These are phyloP conservation scores for Synanceia verrucosa DNA, from an alignment of 2,797 vertebrate species.

Conservation along the genomic window DNA sequence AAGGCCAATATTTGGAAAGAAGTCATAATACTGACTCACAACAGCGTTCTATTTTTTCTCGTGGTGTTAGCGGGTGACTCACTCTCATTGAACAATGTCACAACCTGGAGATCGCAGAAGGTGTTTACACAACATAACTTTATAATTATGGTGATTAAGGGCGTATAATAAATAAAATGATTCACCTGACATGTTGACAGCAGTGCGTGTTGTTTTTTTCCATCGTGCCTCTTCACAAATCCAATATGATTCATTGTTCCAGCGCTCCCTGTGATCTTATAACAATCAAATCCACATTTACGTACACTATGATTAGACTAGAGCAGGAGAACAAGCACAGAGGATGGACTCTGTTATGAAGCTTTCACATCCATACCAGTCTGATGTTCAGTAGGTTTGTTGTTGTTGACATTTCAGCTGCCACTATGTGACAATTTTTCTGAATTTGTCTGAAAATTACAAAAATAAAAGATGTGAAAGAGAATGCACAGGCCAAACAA, in stretches of 20 bases:
- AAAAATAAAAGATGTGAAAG: neutral
- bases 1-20: neutral
- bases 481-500: neutral
- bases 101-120: conserved; percentile 26
- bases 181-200: conserved; percentile 51
- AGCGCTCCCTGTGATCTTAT: conserved; percentile 25
- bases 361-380: conserved; percentile 23
- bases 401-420: neutral
- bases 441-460: neutral
- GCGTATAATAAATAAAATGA: conserved; percentile 42
- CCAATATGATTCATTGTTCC: conserved; percentile 47
- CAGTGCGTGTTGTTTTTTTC: conserved; percentile 28
- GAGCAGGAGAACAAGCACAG: conserved; percentile 22
- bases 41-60: neutral
- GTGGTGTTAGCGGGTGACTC: conserved; percentile 28
- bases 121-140: conserved; percentile 35
- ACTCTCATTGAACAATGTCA: conserved; percentile 15
- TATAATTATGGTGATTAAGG: conserved; percentile 30
- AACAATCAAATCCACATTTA: conserved; percentile 34
- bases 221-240: neutral
- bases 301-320: conserved; percentile 50
- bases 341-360: conserved; percentile 30
- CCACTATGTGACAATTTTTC: neutral
- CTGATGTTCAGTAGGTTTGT: neutral
- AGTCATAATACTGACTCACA: conserved; percentile 6